Percentiles rank a stretch among this genome's conserved stretches.
Evolutionary conservation across 2,888 invertebrate species (phyloP).

Genomic region (Carpatolechia fugitivella): DNA sequence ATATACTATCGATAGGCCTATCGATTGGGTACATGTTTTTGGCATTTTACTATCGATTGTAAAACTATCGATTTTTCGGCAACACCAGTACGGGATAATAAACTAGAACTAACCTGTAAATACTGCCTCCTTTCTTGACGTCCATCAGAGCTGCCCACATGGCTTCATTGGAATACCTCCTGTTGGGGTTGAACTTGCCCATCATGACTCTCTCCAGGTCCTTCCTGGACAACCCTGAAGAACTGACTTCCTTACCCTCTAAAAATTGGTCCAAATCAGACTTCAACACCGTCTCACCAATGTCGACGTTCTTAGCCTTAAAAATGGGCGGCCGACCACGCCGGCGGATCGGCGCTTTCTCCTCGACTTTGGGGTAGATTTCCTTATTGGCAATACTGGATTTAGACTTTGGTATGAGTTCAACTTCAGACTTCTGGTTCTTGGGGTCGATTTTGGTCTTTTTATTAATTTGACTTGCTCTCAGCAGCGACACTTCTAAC

Average conservation of each 20-base stretch:
- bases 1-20: too few relatives aligned
- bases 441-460: slow-evolving; percentile 46
- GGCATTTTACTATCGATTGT: too few relatives aligned
- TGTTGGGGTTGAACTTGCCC: slow-evolving; percentile 75
- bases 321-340: slow-evolving; percentile 68
- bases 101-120: slow-evolving; percentile 73
- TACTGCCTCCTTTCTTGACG: slow-evolving; percentile 80
- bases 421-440: slow-evolving; percentile 63
- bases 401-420: slow-evolving; percentile 61
- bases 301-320: slow-evolving; percentile 66
- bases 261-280: slow-evolving; percentile 73
- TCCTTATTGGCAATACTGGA: slow-evolving; percentile 45
- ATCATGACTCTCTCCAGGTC: slow-evolving; percentile 74
- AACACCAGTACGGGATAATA: too few relatives aligned
- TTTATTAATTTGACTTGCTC: slow-evolving; percentile 57
- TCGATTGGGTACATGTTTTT: too few relatives aligned
- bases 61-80: too few relatives aligned
- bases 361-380: slow-evolving; percentile 48
- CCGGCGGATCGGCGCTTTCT: slow-evolving; percentile 52
- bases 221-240: slow-evolving; percentile 69
- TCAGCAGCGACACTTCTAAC: slow-evolving; percentile 66
- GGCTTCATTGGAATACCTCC: slow-evolving; percentile 73
- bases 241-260: slow-evolving; percentile 72
- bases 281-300: slow-evolving; percentile 68
- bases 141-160: slow-evolving; percentile 81